A percentile compares a stretch with the other conserved stretches of the same genome.
phyloP scores from a whole-genome alignment of 2,888 invertebrate genomes.

The Nymphalis urticae region DNA sequence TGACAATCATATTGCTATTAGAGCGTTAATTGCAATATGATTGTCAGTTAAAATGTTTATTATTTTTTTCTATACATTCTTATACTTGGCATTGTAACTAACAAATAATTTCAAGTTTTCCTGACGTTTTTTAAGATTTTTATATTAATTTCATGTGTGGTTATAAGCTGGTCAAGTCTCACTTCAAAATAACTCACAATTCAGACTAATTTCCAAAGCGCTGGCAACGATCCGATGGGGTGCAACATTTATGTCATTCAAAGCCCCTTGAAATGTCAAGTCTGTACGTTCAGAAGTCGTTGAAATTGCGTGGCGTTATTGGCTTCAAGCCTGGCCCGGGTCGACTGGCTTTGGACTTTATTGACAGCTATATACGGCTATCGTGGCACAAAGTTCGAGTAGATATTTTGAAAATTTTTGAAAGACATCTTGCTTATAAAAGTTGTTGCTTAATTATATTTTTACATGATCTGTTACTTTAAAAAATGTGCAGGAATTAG shows the following conservation, averaged over 20 bases:
- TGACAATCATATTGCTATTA: slow-evolving; percentile 2
- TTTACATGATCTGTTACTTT: too few species aligned
- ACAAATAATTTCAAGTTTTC: background rate
- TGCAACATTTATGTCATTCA: slow-evolving; percentile 22
- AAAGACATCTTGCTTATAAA: background rate
- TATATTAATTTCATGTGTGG: background rate
- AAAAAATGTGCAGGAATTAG: too few species aligned
- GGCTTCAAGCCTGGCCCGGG: slow-evolving; percentile 11
- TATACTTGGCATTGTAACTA: background rate
- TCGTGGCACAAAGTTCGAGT: background rate
- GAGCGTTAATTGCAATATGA: background rate
- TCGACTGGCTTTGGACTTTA: slow-evolving; percentile 24
- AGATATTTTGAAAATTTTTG: background rate
- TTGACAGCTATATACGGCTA: slow-evolving; percentile 13
- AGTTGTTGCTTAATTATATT: background rate
- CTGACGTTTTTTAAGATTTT: background rate
- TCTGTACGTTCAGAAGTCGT: slow-evolving; percentile 20
- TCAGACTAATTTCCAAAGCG: slow-evolving; percentile 9
- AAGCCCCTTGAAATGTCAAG: slow-evolving; percentile 23
- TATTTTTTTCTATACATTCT: background rate
- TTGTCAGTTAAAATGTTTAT: background rate
- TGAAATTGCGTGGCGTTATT: slow-evolving; percentile 29
- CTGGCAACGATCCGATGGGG: slow-evolving; percentile 10
- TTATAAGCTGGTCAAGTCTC: background rate
- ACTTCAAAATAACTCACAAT: background rate